phyloP scores from a whole-genome alignment of 2,797 vertebrate genomes.

The Champsocephalus gunnari region DNA sequence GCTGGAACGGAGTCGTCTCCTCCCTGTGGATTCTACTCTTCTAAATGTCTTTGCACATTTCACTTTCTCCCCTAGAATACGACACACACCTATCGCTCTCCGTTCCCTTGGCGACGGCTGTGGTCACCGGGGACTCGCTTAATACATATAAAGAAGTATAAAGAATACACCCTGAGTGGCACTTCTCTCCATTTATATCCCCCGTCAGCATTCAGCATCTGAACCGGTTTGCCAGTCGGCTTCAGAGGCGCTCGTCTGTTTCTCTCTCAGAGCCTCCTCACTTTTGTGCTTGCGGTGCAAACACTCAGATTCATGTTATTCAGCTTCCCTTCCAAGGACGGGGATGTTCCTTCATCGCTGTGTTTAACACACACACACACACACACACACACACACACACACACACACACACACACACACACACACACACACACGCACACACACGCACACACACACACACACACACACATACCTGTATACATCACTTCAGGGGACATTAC shows the following conservation, averaged over 20 bases:
- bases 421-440: background rate
- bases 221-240: constrained; percentile 24
- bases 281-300: constrained; percentile 56
- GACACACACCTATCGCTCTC: constrained; percentile 24
- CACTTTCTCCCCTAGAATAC: constrained; percentile 10
- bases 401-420: background rate
- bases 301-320: constrained; percentile 66
- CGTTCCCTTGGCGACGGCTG: constrained; percentile 37
- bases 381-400: background rate
- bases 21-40: constrained; percentile 19
- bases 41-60: constrained; percentile 19
- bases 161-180: constrained; percentile 38
- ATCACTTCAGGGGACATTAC: too few relatives aligned
- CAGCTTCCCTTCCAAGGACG: constrained; percentile 56
- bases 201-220: constrained; percentile 24
- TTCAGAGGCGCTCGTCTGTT: constrained; percentile 40
- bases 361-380: constrained; percentile 13
- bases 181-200: constrained; percentile 53
- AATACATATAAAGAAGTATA: constrained; percentile 58
- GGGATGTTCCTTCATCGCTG: constrained; percentile 18
- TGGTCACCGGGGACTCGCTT: constrained; percentile 52
- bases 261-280: constrained; percentile 47
- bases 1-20: constrained; percentile 42
- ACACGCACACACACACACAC: background rate
- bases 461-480: too few relatives aligned